A percentile compares a stretch with the other conserved stretches of the same genome.
Conservation (phyloP, 2,797 vertebrate species). For the Antennarius maculatus region DNA sequence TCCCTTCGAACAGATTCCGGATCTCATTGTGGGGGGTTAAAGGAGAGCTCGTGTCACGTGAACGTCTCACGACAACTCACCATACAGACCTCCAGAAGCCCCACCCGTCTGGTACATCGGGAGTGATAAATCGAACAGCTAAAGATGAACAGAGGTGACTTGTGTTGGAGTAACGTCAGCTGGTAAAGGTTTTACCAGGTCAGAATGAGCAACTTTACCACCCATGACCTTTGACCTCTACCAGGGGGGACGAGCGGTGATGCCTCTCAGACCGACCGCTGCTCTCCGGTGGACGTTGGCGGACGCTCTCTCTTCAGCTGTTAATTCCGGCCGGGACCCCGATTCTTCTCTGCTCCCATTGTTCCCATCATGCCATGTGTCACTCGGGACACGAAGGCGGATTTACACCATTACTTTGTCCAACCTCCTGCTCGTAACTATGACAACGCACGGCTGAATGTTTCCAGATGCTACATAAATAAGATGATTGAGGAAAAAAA, state of each 20-base stretch:
- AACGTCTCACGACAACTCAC: not conserved
- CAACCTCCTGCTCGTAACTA: slow-evolving; percentile 1
- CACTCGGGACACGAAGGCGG: not conserved
- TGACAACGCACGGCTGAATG: slow-evolving; percentile 6
- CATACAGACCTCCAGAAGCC: not conserved
- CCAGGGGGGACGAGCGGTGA: slow-evolving; percentile 28
- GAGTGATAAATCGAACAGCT: slow-evolving; percentile 14
- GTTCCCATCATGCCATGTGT: slow-evolving; percentile 34
- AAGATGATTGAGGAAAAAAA: slow-evolving; percentile 5
- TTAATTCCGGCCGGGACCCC: not conserved
- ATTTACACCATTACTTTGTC: slow-evolving; percentile 15
- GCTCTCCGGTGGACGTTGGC: slow-evolving; percentile 26
- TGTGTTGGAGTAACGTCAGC: slow-evolving; percentile 36
- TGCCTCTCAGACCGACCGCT: slow-evolving; percentile 22
- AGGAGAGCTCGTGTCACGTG: too few relatives aligned
- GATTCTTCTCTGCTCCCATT: not conserved
- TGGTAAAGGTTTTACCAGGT: slow-evolving; percentile 52
- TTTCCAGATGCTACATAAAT: slow-evolving; percentile 48
- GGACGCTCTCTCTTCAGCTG: too few relatives aligned
- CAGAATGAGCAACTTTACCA: slow-evolving; percentile 26
- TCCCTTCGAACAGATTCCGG: too few relatives aligned
- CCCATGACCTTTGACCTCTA: slow-evolving; percentile 47
- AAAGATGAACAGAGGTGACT: slow-evolving; percentile 14
- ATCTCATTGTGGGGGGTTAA: too few relatives aligned
- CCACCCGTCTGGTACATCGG: slow-evolving; percentile 1